These are phyloP conservation scores for Lasioglossum villosulum DNA, from an alignment of 2,888 invertebrate species.

Conservation along the genomic window DNA sequence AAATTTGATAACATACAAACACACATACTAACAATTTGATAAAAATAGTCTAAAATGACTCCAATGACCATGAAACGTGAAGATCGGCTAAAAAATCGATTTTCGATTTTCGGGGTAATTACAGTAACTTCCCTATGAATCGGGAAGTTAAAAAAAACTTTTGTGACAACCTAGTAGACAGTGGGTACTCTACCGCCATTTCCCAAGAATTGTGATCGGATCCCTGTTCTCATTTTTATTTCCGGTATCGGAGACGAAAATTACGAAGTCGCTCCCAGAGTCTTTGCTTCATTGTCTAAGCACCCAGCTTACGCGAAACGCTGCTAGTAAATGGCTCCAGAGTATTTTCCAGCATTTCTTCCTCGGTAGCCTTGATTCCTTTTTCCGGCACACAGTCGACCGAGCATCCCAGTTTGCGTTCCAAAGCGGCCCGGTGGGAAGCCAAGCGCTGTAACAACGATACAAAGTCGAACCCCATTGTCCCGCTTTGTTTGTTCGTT, in stretches of 20 bases:
- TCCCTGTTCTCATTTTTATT: neutral
- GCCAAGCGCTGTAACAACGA: slow-evolving; percentile 24
- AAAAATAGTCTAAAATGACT: too few species aligned
- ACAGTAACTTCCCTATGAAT: too few species aligned
- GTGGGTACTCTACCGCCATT: neutral
- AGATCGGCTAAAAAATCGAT: too few species aligned
- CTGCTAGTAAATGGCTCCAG: neutral
- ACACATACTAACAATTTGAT: too few species aligned
- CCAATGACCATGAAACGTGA: too few species aligned
- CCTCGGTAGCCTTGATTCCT: neutral
- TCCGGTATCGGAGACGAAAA: neutral
- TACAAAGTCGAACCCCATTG: slow-evolving; percentile 22
- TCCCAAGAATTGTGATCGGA: neutral
- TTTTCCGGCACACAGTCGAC: slow-evolving; percentile 1
- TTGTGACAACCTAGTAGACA: neutral
- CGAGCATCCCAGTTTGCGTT: slow-evolving; percentile 3
- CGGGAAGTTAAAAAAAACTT: neutral
- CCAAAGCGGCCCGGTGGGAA: slow-evolving; percentile 14
- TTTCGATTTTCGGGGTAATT: too few species aligned
- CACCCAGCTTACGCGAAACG: neutral
- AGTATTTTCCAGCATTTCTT: neutral
- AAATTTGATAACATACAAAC: too few species aligned
- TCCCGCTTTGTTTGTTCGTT: slow-evolving; percentile 16
- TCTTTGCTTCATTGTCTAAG: neutral
- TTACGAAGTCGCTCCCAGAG: neutral